Evolutionary conservation across 2,797 vertebrate species (phyloP).

Genomic region (Muraenolepis orangiensis): DNA sequence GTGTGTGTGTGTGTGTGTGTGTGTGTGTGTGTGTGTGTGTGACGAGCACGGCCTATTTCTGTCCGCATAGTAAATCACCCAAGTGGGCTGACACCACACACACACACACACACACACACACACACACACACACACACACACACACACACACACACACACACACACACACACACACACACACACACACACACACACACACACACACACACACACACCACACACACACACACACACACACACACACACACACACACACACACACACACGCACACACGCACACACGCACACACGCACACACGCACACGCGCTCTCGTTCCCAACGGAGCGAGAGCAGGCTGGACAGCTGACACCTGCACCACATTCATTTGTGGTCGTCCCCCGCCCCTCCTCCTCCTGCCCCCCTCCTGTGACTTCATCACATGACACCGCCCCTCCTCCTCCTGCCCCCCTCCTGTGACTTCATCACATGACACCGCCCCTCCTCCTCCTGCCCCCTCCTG

Average conservation of each 20-base stretch:
- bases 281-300: neutral
- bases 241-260: constrained; percentile 8
- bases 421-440: too few species aligned
- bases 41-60: constrained; percentile 1
- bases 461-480: too few species aligned
- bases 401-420: too few species aligned
- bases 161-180: neutral
- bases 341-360: too few species aligned
- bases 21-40: neutral
- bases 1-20: neutral
- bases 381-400: too few species aligned
- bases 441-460: too few species aligned
- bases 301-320: too few species aligned
- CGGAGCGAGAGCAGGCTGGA: too few species aligned
- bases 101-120: neutral
- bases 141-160: neutral
- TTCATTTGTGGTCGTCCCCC: too few species aligned
- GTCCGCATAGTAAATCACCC: constrained; percentile 3
- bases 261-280: neutral
- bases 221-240: neutral
- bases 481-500: too few species aligned
- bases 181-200: constrained; percentile 10
- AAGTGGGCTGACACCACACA: neutral
- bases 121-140: neutral
- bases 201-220: constrained; percentile 11